These are phyloP conservation scores for Nephrotoma flavescens DNA, from an alignment of 2,888 invertebrate genomes.

Conservation along the genomic window DNA sequence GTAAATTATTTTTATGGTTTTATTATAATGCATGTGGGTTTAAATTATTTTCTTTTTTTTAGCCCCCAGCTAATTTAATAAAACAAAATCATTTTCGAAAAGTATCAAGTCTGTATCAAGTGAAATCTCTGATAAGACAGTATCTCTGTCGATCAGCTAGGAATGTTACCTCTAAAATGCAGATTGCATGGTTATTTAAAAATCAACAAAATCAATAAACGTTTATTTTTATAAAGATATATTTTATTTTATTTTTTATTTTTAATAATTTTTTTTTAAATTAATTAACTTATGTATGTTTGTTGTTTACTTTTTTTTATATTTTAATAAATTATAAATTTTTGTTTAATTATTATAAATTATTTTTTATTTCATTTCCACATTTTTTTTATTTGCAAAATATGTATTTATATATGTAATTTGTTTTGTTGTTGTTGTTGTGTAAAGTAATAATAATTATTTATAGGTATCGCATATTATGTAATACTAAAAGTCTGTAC, in stretches of 20 bases:
- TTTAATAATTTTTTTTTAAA: not conserved
- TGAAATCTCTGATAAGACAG: too few relatives aligned
- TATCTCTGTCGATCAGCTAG: not conserved
- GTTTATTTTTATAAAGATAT: not conserved
- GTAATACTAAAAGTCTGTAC: not conserved
- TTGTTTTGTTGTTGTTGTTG: not conserved
- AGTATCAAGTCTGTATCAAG: too few relatives aligned
- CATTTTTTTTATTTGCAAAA: not conserved
- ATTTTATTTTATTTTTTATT: not conserved
- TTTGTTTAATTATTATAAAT: not conserved
- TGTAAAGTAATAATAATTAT: not conserved
- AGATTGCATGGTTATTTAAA: not conserved
- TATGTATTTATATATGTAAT: not conserved
- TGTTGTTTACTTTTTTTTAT: not conserved
- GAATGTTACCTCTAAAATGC: not conserved
- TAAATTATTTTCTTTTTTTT: too few relatives aligned
- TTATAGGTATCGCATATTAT: not conserved
- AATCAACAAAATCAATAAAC: not conserved
- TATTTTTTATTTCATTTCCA: not conserved
- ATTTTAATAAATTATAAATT: not conserved
- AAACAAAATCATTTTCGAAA: too few relatives aligned
- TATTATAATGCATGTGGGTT: too few relatives aligned
- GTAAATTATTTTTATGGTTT: too few relatives aligned
- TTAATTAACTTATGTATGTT: not conserved
- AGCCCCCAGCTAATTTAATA: too few relatives aligned